phyloP scores from a whole-genome alignment of 2,888 invertebrate genomes.

The Busseola fusca region DNA sequence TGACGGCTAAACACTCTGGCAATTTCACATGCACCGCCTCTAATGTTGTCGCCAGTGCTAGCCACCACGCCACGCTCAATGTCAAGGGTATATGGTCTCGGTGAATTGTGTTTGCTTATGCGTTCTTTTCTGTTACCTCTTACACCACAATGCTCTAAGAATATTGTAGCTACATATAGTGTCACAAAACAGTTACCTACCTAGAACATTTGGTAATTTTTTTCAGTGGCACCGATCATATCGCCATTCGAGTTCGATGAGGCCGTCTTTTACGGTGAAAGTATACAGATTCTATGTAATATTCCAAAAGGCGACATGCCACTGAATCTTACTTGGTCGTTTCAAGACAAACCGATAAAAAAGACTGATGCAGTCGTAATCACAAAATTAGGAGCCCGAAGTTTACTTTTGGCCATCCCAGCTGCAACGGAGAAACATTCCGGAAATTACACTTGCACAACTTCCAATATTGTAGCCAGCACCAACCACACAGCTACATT shows the following conservation, averaged over 20 bases:
- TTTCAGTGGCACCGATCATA: conserved; percentile 90
- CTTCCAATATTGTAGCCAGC: conserved; percentile 91
- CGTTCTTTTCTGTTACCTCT: conserved; percentile 69
- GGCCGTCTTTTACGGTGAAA: conserved; percentile 89
- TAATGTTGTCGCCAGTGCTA: conserved; percentile 90
- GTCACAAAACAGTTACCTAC: conserved; percentile 29
- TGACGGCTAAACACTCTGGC: conserved; percentile 91
- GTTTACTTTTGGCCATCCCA: conserved; percentile 91
- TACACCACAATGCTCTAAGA: conserved; percentile 49
- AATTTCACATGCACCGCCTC: conserved; percentile 91
- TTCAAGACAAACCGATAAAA: conserved; percentile 88
- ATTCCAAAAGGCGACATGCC: conserved; percentile 92
- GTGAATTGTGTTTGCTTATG: conserved; percentile 76
- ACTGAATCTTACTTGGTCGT: conserved; percentile 91
- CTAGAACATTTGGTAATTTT: conserved; percentile 59
- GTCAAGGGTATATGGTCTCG: conserved; percentile 89
- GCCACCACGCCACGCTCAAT: conserved; percentile 89
- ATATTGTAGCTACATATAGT: conserved; percentile 31
- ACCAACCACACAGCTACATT: conserved; percentile 90
- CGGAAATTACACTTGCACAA: conserved; percentile 93
- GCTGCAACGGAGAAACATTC: conserved; percentile 91
- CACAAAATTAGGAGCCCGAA: conserved; percentile 89
- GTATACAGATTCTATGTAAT: conserved; percentile 89
- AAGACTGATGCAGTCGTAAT: conserved; percentile 83
- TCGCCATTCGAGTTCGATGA: conserved; percentile 89